Evolutionary conservation across 2,888 invertebrate species (phyloP), one percentile per base, ranked within the genome.

Genomic region (Lasioglossum marginatum): DNA sequence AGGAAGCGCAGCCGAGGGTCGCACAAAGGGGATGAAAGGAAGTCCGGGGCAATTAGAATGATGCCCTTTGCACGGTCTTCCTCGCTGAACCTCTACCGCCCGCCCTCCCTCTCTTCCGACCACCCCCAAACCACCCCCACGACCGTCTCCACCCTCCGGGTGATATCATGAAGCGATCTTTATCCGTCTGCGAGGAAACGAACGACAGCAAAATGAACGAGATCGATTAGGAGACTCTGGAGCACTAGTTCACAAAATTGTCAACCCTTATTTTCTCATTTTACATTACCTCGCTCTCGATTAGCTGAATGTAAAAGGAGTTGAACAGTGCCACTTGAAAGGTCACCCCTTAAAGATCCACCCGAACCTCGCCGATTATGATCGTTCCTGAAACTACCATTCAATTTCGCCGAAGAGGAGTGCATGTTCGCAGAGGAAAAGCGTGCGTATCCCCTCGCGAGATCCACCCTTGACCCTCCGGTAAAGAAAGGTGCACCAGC

Each of bases 31-130:
- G 94, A 94, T 95, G 95, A 95, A 95, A 95, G 95, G 95, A 95
- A 95, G 95, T 95, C 95, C 95, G 95, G 95, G 95, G 95, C 95
- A 95, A 95, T 95, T 95, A 95, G 95, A 95, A 95, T 95, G 95
- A 95, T 95, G 94, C 94, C 94, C 93, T 93, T 93, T 92, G 93
- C 94, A 90, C 90, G 91, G 91, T 90, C 91, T 90, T 90, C 91
- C 89, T 91, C 90, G 89, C 90, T 89, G 87, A 86, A 84, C 86
- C 87, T 82, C 87, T 31, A 88, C 68, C 74, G 77, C 63, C n/a
- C 77, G 31, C 70, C 71, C 68, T 48, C 70, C 4, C n/a, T 8
- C 4, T 72, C 16, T 23, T 52, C 48, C 19, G 31, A 52, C 52
- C 52, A 52, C 52, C 52, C 52, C 23, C 23, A 10, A 23, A 23